These are phyloP conservation scores for Champsocephalus esox DNA, from an alignment of 2,797 vertebrate genomes.

Conservation along the genomic window DNA sequence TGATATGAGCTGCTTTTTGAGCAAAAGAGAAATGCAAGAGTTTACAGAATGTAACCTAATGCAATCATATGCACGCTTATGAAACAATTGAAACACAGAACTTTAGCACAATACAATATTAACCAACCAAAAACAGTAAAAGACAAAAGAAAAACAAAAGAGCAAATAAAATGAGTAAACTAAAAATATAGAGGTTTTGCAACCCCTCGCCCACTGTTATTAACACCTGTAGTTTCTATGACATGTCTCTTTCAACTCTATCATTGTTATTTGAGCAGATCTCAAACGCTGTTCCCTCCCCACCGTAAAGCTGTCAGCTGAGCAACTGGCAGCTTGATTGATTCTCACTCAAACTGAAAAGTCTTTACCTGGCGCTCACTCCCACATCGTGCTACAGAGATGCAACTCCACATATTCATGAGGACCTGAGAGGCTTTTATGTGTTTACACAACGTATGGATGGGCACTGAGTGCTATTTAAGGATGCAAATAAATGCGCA, in stretches of 20 bases:
- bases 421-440: constrained; percentile 24
- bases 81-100: not conserved
- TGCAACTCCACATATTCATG: constrained; percentile 17
- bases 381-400: constrained; percentile 15
- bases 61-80: not conserved
- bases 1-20: not conserved
- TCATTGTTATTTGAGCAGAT: constrained; percentile 50
- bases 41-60: not conserved
- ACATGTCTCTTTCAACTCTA: constrained; percentile 32
- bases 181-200: not conserved
- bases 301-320: constrained; percentile 62
- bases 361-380: constrained; percentile 31
- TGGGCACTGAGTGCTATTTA: constrained; percentile 19
- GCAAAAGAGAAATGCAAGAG: not conserved
- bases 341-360: constrained; percentile 40
- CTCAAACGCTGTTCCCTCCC: constrained; percentile 41
- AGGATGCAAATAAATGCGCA: constrained; percentile 9
- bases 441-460: not conserved
- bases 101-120: not conserved
- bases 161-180: constrained; percentile 6
- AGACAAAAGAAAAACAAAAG: not conserved
- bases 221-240: constrained; percentile 30
- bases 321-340: constrained; percentile 57
- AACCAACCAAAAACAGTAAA: not conserved
- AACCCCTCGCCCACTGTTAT: constrained; percentile 9